Evolutionary conservation across 2,888 invertebrate species (phyloP).

Genomic region (Acrobasis consociella): DNA sequence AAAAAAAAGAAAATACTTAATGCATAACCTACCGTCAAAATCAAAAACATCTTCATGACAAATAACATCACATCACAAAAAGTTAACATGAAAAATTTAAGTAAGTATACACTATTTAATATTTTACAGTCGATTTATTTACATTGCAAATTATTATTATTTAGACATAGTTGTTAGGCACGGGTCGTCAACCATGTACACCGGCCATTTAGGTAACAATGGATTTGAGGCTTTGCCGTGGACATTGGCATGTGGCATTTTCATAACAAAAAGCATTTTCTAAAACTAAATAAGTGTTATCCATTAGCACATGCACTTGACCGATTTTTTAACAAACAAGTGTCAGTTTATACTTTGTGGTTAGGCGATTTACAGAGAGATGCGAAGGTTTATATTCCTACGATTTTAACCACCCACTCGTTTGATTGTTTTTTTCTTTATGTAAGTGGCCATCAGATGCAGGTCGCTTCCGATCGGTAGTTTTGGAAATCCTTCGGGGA

Average conservation of each 20-base stretch:
- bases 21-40: background rate
- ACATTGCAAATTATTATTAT: background rate
- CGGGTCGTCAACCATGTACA: background rate
- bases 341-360: conserved; percentile 8
- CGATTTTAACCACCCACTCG: background rate
- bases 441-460: no score
- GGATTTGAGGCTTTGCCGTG: conserved; percentile 22
- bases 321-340: conserved; percentile 28
- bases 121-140: background rate
- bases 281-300: background rate
- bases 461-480: no score
- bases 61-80: background rate
- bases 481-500: no score
- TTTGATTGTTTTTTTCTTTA: no score
- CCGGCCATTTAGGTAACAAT: background rate
- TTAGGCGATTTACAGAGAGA: background rate
- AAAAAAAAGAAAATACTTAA: no score
- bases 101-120: background rate
- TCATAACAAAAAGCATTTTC: conserved; percentile 26
- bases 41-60: no score
- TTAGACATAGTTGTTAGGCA: conserved; percentile 1
- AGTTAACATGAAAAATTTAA: background rate
- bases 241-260: conserved; percentile 21
- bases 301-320: conserved; percentile 30
- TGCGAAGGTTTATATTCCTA: conserved; percentile 3